phyloP scores from a whole-genome alignment of 2,113 vertebrate genomes.

The Anarrhichthys ocellatus region DNA sequence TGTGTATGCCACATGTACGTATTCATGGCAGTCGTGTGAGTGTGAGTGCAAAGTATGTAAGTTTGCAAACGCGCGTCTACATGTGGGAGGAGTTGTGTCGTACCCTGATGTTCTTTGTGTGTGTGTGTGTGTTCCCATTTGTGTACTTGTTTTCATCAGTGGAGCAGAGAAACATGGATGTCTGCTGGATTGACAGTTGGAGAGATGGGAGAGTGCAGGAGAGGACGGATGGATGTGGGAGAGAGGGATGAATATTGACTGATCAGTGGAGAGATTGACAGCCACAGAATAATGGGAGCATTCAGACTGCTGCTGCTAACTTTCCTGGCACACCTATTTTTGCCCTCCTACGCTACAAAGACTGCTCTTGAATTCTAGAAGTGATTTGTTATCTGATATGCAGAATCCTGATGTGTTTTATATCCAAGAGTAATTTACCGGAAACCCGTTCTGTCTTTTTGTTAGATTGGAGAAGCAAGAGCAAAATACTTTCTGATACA shows the following conservation, averaged over 20 bases:
- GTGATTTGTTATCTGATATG: slow-evolving; percentile 75
- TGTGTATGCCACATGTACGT: background rate
- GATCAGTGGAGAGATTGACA: slow-evolving; percentile 81
- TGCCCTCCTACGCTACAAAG: slow-evolving; percentile 72
- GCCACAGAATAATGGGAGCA: slow-evolving; percentile 73
- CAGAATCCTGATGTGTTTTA: slow-evolving; percentile 79
- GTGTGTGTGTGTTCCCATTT: slow-evolving; percentile 29
- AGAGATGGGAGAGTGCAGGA: slow-evolving; percentile 78
- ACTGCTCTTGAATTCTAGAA: slow-evolving; percentile 70
- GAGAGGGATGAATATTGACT: slow-evolving; percentile 80
- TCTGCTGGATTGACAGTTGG: slow-evolving; percentile 76
- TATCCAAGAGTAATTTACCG: slow-evolving; percentile 77
- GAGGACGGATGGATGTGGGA: slow-evolving; percentile 77
- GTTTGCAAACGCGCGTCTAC: slow-evolving; percentile 38
- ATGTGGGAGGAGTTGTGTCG: slow-evolving; percentile 42
- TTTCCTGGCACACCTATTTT: slow-evolving; percentile 74
- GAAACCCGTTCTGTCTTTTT: slow-evolving; percentile 76
- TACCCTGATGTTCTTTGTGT: background rate
- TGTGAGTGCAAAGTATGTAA: slow-evolving; percentile 44
- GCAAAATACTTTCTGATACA: slow-evolving; percentile 73
- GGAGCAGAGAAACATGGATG: slow-evolving; percentile 63
- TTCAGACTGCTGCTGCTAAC: slow-evolving; percentile 69
- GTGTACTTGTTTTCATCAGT: slow-evolving; percentile 67
- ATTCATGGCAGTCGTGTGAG: slow-evolving; percentile 25
- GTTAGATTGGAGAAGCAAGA: slow-evolving; percentile 74